Evolutionary conservation across 2,888 invertebrate species (phyloP).

Genomic region (Arge pagana): DNA sequence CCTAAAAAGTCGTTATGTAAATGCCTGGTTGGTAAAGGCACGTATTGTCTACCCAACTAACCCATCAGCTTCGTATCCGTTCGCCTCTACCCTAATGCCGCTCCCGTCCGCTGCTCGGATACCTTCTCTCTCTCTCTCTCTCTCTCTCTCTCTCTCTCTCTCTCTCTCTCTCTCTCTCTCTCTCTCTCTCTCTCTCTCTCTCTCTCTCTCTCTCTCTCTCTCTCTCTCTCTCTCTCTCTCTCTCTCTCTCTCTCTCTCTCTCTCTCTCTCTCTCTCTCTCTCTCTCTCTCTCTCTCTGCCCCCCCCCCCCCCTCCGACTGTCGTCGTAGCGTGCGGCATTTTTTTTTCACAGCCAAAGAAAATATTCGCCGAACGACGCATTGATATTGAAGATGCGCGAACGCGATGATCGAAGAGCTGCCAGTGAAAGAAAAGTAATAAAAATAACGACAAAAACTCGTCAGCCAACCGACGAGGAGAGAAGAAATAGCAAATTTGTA

Average conservation of each 20-base stretch:
- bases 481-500: too few relatives aligned
- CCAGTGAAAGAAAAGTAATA: too few relatives aligned
- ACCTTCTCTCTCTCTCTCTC: not conserved
- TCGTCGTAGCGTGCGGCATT: too few relatives aligned
- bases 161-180: slow-evolving; percentile 27
- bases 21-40: slow-evolving; percentile 34
- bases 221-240: slow-evolving; percentile 18
- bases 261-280: slow-evolving; percentile 27
- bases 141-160: slow-evolving; percentile 26
- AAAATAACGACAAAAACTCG: too few relatives aligned
- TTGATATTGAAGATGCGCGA: too few relatives aligned
- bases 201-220: slow-evolving; percentile 27
- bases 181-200: slow-evolving; percentile 16
- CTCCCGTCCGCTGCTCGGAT: slow-evolving; percentile 8
- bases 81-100: slow-evolving; percentile 13
- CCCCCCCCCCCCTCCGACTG: slow-evolving; percentile 27
- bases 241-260: not conserved
- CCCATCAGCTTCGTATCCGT: not conserved
- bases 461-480: too few relatives aligned
- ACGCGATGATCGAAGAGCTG: too few relatives aligned
- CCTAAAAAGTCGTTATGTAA: slow-evolving; percentile 54
- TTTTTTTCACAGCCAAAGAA: too few relatives aligned
- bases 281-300: slow-evolving; percentile 25
- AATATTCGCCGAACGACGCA: too few relatives aligned
- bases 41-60: slow-evolving; percentile 16